Conservation (phyloP, 2,888 invertebrate species). For the Chirona hameri region DNA sequence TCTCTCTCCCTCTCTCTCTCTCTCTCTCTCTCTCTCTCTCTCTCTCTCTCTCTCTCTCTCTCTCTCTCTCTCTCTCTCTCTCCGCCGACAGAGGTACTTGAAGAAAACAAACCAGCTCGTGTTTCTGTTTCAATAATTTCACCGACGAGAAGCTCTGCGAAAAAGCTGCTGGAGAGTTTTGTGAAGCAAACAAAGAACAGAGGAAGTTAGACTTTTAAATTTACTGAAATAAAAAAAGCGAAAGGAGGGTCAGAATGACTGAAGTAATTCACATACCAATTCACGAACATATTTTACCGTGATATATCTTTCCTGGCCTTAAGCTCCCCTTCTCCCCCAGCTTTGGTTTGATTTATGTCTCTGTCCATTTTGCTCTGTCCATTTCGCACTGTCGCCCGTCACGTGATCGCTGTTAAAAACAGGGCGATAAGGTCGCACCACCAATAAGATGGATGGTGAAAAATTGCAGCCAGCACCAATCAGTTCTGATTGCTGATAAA, state of each 20-base stretch:
- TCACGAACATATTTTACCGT: not conserved
- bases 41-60: no score
- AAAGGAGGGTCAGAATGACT: not conserved
- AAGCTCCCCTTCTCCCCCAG: not conserved
- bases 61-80: no score
- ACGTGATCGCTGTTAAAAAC: constrained; percentile 5
- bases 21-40: no score
- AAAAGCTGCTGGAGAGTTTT: no score
- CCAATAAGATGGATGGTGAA: constrained; percentile 9
- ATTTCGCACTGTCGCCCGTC: not conserved
- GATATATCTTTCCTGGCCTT: not conserved
- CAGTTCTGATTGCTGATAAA: not conserved
- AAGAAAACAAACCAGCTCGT: no score
- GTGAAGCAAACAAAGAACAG: no score
- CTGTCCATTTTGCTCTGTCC: not conserved
- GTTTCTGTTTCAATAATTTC: no score
- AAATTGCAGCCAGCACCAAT: not conserved
- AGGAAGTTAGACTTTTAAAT: no score
- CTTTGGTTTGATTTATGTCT: not conserved
- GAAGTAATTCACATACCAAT: not conserved
- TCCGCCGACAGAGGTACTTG: no score
- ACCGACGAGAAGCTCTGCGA: no score
- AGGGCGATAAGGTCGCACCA: not conserved
- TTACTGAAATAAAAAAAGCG: not conserved
- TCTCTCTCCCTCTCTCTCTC: no score